Evolutionary conservation across 2,888 invertebrate species (phyloP).

Genomic region (Parnassius orleans): DNA sequence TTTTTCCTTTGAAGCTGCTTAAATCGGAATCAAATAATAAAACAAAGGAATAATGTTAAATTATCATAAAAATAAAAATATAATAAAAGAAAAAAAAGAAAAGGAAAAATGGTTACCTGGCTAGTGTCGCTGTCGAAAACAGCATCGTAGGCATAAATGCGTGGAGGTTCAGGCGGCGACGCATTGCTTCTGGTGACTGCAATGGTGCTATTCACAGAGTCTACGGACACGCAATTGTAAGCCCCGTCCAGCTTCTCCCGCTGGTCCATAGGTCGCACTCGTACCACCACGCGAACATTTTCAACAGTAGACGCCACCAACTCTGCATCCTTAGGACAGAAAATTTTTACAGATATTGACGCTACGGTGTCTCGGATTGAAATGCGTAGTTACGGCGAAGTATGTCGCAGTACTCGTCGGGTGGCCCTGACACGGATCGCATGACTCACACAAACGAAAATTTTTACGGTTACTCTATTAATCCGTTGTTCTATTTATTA

Average conservation of each 20-base stretch:
- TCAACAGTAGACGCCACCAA: conserved; percentile 85
- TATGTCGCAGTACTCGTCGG: conserved; percentile 35
- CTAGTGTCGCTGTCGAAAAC: conserved; percentile 93
- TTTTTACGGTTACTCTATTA: conserved; percentile 18
- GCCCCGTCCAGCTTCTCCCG: conserved; percentile 88
- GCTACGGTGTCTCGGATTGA: conserved; percentile 30
- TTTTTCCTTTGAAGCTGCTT: too few species aligned
- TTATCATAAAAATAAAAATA: conserved; percentile 1
- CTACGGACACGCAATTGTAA: conserved; percentile 88
- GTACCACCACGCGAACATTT: conserved; percentile 97
- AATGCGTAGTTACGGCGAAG: conserved; percentile 43
- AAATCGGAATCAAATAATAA: too few species aligned
- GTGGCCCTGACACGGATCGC: conserved; percentile 55
- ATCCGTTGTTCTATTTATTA: conserved; percentile 1
- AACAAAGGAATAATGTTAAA: too few species aligned
- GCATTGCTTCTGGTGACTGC: conserved; percentile 88
- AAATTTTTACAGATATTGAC: conserved; percentile 26
- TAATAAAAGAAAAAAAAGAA: conserved; percentile 8
- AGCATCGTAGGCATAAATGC: conserved; percentile 96
- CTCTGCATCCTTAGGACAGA: conserved; percentile 67
- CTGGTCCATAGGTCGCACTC: conserved; percentile 95
- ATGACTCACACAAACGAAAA: conserved; percentile 39
- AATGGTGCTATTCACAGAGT: conserved; percentile 88
- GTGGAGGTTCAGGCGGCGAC: conserved; percentile 87
- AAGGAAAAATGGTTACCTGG: conserved; percentile 80